Conservation (phyloP, 2,888 invertebrate genomes). For the Lasius fuliginosus region DNA sequence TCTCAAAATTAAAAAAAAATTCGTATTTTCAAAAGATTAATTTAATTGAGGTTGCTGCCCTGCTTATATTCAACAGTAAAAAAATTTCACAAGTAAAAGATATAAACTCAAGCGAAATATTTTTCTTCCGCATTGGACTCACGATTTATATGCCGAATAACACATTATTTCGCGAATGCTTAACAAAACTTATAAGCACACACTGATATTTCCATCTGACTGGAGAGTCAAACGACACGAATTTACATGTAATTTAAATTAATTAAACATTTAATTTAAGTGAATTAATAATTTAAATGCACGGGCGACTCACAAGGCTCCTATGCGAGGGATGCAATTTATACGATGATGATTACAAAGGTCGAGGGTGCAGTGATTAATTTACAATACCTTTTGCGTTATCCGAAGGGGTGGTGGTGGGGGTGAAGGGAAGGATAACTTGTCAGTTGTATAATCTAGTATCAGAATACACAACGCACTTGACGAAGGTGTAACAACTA, state of each 20-base stretch:
- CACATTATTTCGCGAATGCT: background rate
- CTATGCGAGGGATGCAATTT: background rate
- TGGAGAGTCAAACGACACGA: background rate
- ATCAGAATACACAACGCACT: conserved; percentile 13
- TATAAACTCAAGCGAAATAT: background rate
- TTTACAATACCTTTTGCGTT: conserved; percentile 69
- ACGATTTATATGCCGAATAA: background rate
- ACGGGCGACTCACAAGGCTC: background rate
- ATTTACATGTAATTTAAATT: background rate
- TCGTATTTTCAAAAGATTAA: background rate
- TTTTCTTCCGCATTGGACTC: background rate
- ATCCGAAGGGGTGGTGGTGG: conserved; percentile 22
- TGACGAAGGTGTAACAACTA: background rate
- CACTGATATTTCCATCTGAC: background rate
- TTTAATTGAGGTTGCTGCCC: background rate
- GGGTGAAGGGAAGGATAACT: conserved; percentile 55
- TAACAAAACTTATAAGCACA: background rate
- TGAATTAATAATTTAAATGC: background rate
- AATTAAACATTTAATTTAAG: conserved; percentile 5
- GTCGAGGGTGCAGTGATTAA: conserved; percentile 19
- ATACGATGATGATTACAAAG: conserved; percentile 28
- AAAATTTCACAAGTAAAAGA: background rate
- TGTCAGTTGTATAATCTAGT: conserved; percentile 59
- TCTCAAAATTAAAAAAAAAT: background rate
- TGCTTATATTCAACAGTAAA: background rate